Evolutionary conservation across 2,113 vertebrate genomes (phyloP).

Genomic region (Nesoenas mayeri): DNA sequence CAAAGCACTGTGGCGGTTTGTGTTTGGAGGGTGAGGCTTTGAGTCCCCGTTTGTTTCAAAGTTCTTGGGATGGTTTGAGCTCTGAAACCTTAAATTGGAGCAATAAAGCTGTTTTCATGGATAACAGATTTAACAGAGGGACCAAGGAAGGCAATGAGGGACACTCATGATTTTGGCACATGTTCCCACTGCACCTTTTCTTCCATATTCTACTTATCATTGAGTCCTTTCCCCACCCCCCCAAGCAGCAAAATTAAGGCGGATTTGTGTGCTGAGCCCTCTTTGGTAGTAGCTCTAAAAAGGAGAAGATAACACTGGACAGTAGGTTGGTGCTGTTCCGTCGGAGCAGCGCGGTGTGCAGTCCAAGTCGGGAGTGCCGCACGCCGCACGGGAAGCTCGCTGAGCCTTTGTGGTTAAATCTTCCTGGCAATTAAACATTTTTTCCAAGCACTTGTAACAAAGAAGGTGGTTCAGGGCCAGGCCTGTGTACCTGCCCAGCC

Average conservation of each 20-base stretch:
- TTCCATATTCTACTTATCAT: background rate
- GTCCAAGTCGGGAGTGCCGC: fast-evolving
- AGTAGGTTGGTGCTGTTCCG: background rate
- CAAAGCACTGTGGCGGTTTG: background rate
- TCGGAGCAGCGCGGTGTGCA: background rate
- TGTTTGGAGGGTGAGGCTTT: background rate
- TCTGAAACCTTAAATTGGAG: background rate
- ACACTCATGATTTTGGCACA: background rate
- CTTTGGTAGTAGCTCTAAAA: background rate
- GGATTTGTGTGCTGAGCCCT: fast-evolving
- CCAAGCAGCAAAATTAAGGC: background rate
- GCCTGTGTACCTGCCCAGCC: background rate
- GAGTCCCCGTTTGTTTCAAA: background rate
- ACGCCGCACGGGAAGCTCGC: background rate
- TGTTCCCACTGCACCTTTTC: background rate
- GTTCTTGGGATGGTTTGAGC: background rate
- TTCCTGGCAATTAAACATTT: background rate
- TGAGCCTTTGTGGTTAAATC: background rate
- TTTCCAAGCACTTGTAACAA: background rate
- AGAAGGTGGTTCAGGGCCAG: background rate
- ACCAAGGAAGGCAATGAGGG: background rate
- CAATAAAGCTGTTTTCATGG: background rate
- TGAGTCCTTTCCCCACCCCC: background rate
- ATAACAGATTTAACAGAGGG: background rate
- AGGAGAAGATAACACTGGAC: background rate